phyloP scores from a whole-genome alignment of 2,113 vertebrate species.

The Leptocoma aspasia region DNA sequence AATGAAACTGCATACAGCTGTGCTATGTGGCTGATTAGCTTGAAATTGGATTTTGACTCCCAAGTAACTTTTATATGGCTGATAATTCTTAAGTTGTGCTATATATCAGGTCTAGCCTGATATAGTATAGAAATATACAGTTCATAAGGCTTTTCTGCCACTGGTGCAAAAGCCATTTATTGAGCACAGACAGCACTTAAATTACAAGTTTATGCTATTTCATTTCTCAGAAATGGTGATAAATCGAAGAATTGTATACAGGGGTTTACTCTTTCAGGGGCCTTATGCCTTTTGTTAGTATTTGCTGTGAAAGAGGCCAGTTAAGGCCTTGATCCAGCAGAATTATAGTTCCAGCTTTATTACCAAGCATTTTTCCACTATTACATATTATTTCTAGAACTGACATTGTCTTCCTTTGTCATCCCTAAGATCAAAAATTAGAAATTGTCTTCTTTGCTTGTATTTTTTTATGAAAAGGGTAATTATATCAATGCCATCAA shows the following conservation, averaged over 20 bases:
- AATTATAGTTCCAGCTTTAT: neutral
- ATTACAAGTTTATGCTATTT: neutral
- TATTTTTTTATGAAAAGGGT: neutral
- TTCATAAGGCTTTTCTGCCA: neutral
- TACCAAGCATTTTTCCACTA: neutral
- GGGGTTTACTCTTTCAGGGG: neutral
- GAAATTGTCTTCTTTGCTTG: neutral
- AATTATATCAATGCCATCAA: neutral
- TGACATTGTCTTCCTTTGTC: neutral
- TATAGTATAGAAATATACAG: neutral
- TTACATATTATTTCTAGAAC: neutral
- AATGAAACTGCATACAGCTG: neutral
- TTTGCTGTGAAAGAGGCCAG: neutral
- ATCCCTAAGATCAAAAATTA: neutral
- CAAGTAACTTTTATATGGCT: neutral
- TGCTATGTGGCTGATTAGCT: neutral
- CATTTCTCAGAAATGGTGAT: neutral
- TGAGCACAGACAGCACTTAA: neutral
- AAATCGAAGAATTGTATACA: neutral
- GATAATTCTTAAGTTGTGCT: neutral
- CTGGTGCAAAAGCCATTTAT: neutral
- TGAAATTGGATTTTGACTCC: neutral
- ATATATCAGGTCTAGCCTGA: neutral
- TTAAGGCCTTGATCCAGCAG: neutral
- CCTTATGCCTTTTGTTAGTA: neutral